These are phyloP conservation scores for Eilema sororculum DNA, from an alignment of 2,888 invertebrate species.

Conservation along the genomic window DNA sequence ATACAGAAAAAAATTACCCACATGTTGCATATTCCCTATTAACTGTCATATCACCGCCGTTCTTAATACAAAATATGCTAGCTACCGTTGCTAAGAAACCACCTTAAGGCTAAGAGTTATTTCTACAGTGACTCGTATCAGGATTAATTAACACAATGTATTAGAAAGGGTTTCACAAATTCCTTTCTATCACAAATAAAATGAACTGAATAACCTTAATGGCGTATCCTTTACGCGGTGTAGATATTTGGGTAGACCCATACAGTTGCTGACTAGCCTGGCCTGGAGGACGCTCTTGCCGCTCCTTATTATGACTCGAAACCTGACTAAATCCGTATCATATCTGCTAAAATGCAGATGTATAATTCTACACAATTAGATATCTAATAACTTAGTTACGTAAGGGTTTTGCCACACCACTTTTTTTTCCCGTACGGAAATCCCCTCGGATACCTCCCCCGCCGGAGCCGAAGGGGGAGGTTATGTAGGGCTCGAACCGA, in stretches of 20 bases:
- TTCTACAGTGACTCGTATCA: not conserved
- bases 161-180: not conserved
- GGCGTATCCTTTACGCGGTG: not conserved
- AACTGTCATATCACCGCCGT: not conserved
- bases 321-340: not conserved
- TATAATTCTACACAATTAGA: not conserved
- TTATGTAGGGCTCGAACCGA: too few relatives aligned
- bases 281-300: not conserved
- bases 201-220: not conserved
- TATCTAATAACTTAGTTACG: too few relatives aligned
- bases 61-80: not conserved
- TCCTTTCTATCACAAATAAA: not conserved
- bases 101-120: not conserved
- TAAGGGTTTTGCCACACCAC: too few relatives aligned
- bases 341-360: not conserved
- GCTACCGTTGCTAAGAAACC: not conserved
- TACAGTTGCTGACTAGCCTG: not conserved
- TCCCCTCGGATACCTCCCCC: too few relatives aligned
- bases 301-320: slow-evolving; percentile 1
- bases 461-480: too few relatives aligned
- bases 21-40: not conserved
- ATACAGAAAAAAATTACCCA: too few relatives aligned
- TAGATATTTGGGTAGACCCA: not conserved
- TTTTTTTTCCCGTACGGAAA: too few relatives aligned
- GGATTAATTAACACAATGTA: not conserved